Conservation (phyloP, 2,113 vertebrate species). For the Hymenochirus boettgeri region DNA sequence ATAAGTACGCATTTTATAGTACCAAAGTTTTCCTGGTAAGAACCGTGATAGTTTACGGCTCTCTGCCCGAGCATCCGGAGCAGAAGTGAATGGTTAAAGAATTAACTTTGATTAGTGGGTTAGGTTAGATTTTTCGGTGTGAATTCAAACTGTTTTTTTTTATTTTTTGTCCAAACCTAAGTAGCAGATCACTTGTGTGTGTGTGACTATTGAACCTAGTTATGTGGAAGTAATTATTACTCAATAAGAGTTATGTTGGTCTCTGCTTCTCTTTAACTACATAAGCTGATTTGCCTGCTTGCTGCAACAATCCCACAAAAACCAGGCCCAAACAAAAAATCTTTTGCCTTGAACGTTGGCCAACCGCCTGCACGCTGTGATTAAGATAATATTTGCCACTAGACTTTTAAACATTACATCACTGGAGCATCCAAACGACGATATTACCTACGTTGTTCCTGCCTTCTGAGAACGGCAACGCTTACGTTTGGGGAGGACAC, state of each 20-base stretch:
- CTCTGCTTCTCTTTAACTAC: slow-evolving; percentile 27
- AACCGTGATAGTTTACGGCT: no score
- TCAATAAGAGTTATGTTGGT: slow-evolving; percentile 3
- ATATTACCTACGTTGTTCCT: slow-evolving; percentile 1
- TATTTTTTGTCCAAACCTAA: background rate
- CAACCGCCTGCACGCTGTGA: slow-evolving; percentile 63
- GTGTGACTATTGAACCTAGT: background rate
- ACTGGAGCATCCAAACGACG: slow-evolving; percentile 53
- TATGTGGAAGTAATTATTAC: background rate
- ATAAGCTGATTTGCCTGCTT: slow-evolving; percentile 32
- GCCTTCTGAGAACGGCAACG: background rate
- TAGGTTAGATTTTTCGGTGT: background rate
- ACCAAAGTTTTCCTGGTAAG: no score
- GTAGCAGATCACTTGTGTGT: background rate
- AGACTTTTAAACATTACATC: slow-evolving; percentile 61
- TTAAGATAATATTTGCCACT: slow-evolving; percentile 71
- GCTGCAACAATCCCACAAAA: slow-evolving; percentile 35
- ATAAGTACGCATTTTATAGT: background rate
- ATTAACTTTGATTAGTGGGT: background rate
- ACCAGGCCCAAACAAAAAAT: background rate
- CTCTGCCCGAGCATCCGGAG: background rate
- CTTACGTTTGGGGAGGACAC: no score
- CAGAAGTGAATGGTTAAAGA: background rate
- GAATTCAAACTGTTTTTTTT: background rate
- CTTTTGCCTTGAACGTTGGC: slow-evolving; percentile 43